Percentiles rank a stretch among this genome's conserved stretches.
These are phyloP conservation scores for Adoxophyes honmai DNA, from an alignment of 1,140 invertebrate genomes.

Conservation along the genomic window DNA sequence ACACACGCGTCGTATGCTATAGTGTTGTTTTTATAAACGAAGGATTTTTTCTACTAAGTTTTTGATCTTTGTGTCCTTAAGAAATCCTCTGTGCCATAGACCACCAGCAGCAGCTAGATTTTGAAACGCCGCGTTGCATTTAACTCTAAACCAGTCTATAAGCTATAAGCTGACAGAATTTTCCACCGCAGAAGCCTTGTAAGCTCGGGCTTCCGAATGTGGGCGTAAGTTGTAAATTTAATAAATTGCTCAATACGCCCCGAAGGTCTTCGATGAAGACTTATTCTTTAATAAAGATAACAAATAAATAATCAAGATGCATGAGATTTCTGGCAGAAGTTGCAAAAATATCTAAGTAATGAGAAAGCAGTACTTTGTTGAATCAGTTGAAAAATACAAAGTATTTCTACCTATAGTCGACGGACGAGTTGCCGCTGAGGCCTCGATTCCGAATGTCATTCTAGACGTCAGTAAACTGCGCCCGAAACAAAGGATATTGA, in stretches of 20 bases:
- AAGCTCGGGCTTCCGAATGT: neutral
- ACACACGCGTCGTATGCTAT: no score
- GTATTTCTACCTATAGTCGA: neutral
- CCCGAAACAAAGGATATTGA: conserved; percentile 51
- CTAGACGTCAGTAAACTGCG: conserved; percentile 7
- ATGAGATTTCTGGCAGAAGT: no score
- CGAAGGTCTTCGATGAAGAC: neutral
- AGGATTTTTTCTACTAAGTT: no score
- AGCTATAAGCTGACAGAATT: conserved; percentile 1
- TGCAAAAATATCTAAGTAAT: no score
- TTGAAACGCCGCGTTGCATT: neutral
- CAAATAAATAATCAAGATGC: no score
- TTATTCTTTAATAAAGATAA: neutral
- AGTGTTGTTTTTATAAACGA: no score
- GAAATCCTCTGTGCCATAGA: no score
- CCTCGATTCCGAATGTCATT: conserved; percentile 7
- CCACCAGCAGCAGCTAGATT: conserved; percentile 7
- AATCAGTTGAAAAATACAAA: neutral
- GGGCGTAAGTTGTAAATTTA: conserved; percentile 3
- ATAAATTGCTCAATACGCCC: neutral
- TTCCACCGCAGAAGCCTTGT: neutral
- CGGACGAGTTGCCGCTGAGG: neutral
- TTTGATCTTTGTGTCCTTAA: no score
- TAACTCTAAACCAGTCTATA: neutral
- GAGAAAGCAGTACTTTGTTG: no score